Conservation (phyloP, 2,797 vertebrate species). For the Sylvilagus floridanus region DNA sequence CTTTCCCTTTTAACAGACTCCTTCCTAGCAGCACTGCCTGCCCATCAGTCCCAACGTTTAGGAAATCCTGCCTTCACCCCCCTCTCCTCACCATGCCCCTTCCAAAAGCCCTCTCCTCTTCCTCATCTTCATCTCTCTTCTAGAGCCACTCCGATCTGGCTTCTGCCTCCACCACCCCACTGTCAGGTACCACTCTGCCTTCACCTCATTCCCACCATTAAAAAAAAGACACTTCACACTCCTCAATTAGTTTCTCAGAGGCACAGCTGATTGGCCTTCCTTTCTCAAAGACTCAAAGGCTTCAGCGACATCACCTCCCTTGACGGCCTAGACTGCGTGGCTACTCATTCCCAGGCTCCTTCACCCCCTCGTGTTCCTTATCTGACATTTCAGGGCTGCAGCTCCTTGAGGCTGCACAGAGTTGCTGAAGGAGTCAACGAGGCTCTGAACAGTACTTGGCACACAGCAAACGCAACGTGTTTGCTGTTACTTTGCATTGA, state of each 20-base stretch:
- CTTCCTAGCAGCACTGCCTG: not conserved
- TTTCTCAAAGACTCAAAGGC: not conserved
- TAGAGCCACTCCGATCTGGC: not conserved
- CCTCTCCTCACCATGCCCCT: not conserved
- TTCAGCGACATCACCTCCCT: not conserved
- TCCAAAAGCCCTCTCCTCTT: not conserved
- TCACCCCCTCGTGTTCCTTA: not conserved
- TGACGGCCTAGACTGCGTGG: not conserved
- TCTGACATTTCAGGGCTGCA: not conserved
- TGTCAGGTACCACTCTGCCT: not conserved
- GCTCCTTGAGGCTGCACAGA: slow-evolving; percentile 2
- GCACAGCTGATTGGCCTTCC: not conserved
- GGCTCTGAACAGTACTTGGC: not conserved
- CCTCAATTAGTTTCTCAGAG: not conserved
- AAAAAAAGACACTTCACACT: not conserved
- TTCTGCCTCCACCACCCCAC: not conserved
- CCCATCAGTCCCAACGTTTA: too few relatives aligned
- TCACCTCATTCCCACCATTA: not conserved
- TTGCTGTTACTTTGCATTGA: not conserved
- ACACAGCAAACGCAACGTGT: not conserved
- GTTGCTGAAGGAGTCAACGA: not conserved
- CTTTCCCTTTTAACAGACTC: not conserved
- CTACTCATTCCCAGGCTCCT: not conserved
- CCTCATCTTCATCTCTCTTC: not conserved
- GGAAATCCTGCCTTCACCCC: not conserved